Evolutionary conservation across 2,888 invertebrate genomes (phyloP).

Genomic region (Clanis bilineata): DNA sequence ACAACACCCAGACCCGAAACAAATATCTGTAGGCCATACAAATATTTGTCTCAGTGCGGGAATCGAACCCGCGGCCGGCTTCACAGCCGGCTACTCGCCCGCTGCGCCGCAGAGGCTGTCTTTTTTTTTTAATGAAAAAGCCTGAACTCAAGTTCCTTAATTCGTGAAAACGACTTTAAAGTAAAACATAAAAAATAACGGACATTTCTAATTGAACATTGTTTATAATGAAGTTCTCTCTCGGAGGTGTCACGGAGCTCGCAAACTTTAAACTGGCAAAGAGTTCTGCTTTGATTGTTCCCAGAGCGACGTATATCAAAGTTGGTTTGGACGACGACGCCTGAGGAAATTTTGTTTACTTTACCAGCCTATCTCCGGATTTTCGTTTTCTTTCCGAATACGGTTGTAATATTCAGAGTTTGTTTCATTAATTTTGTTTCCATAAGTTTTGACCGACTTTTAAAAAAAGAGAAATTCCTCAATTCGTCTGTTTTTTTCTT

Average conservation of each 20-base stretch:
- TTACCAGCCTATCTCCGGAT: background rate
- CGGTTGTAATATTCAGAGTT: background rate
- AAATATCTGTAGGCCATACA: no score
- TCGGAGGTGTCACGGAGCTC: background rate
- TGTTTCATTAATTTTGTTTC: background rate
- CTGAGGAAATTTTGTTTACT: background rate
- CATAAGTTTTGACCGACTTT: no score
- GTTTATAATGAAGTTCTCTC: background rate
- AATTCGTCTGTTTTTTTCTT: no score
- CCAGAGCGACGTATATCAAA: constrained; percentile 1
- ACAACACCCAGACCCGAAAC: no score
- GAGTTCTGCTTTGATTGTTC: constrained; percentile 1
- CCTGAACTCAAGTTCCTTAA: background rate
- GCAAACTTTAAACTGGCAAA: background rate
- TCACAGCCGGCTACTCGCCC: no score
- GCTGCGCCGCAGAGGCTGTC: no score
- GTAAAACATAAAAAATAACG: background rate
- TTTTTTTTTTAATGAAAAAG: background rate
- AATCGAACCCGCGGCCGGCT: no score
- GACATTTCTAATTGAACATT: background rate
- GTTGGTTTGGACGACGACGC: background rate
- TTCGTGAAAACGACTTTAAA: background rate
- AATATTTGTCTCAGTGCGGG: no score
- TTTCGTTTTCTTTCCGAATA: background rate
- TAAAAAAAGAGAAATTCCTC: no score